Evolutionary conservation across 2,888 invertebrate genomes (phyloP).

Genomic region (Psylliodes chrysocephalus): DNA sequence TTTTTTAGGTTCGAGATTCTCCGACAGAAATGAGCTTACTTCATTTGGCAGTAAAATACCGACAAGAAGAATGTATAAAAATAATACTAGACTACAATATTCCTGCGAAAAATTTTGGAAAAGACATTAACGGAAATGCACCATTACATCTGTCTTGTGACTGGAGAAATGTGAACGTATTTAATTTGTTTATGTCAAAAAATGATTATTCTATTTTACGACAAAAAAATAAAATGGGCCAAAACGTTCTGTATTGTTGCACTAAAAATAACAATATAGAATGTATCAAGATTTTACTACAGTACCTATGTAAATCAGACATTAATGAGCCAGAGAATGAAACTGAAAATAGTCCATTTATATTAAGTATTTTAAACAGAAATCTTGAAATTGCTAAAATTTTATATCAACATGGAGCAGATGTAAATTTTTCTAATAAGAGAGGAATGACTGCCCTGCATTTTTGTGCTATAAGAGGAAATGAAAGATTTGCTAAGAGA

Average conservation of each 20-base stretch:
- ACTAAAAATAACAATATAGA: slow-evolving; percentile 3
- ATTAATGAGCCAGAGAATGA: slow-evolving; percentile 10
- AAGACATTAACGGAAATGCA: slow-evolving; percentile 22
- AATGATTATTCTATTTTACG: background rate
- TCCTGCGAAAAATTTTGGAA: slow-evolving; percentile 10
- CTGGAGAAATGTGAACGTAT: background rate
- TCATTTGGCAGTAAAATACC: slow-evolving; percentile 23
- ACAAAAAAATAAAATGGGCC: slow-evolving; percentile 8
- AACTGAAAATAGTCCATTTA: slow-evolving; percentile 22
- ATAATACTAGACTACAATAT: background rate
- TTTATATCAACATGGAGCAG: slow-evolving; percentile 12
- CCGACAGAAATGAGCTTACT: slow-evolving; percentile 26
- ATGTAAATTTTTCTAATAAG: slow-evolving; percentile 20
- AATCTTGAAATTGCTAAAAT: slow-evolving; percentile 6
- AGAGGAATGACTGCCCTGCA: slow-evolving; percentile 24
- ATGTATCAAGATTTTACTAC: slow-evolving; percentile 6
- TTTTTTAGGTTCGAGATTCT: slow-evolving; percentile 18
- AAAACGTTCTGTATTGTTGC: slow-evolving; percentile 8
- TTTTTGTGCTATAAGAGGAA: slow-evolving; percentile 15
- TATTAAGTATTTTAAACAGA: slow-evolving; percentile 18
- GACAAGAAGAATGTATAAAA: slow-evolving; percentile 1
- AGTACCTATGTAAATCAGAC: background rate
- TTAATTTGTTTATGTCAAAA: background rate
- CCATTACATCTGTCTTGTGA: slow-evolving; percentile 22
- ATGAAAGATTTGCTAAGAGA: background rate